Evolutionary conservation across 2,888 invertebrate genomes (phyloP), one percentile per base, ranked within the genome.

Genomic region (Gisinianus flammeolus): DNA sequence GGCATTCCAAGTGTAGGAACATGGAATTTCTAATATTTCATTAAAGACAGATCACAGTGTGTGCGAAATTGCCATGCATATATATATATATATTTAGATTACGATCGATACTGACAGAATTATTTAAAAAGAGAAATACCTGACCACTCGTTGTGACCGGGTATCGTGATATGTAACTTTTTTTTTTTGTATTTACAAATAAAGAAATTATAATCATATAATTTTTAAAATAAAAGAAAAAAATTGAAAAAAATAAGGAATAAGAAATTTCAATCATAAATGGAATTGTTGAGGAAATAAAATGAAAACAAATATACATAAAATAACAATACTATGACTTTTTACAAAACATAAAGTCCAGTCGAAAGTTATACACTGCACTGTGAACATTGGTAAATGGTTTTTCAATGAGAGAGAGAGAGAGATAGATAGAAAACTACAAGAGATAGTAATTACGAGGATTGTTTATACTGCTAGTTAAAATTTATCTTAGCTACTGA

Each of bases 31-130:
- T 74, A 73, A 64, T 72, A 72, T 71, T 56, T 67, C 24, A 33
- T 70, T 64, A 64, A 44, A 70, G 62, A 74, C 31, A 69, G 69
- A 68, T 58, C 74, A 78, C 66, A 75, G 58, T 68, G 68, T 35
- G 68, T 70, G 75, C 75, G 73, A 68, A 78, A 78, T 75, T 56
- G 74, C 74, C 78, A 78, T 74, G 74, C 78, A 78, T 26, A 62
- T 24, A 24, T 31, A 66, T 62, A 64, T 28, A 35, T 54, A 12
- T 35, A 12, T 35, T 22, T 62, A 62, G 8, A 54, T 62, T 22
- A 56, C 19, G n/a, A 56, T n/a, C n/a, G 19, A 56, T n/a, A 12
- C 16, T 28, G 19, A 35, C 28, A 28, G 66, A 66, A n/a, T 64
- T 12, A 26, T 35, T 44, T n/a, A 16, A 62, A 73, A 73, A 73